phyloP scores from a whole-genome alignment of 2,113 vertebrate species.

The Hippocampus comes region DNA sequence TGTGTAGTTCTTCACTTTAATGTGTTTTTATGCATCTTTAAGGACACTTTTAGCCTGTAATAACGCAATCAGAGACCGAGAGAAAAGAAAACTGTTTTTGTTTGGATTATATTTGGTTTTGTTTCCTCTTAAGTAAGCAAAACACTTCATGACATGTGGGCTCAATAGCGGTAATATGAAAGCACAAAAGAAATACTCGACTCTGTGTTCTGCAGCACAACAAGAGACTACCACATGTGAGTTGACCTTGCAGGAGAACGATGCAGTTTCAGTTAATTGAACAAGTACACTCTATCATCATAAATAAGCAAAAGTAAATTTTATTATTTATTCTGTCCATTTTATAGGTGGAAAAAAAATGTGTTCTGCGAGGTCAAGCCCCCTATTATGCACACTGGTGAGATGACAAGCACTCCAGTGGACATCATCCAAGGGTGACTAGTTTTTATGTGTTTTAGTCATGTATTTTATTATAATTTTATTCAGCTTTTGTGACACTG shows the following conservation, averaged over 20 bases:
- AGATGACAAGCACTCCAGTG: too few relatives aligned
- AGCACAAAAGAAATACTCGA: neutral
- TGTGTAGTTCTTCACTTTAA: neutral
- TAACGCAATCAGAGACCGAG: neutral
- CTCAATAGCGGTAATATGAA: slow-evolving; percentile 20
- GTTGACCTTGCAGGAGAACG: too few relatives aligned
- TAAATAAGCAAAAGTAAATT: too few relatives aligned
- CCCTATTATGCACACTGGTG: too few relatives aligned
- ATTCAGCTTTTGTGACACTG: too few relatives aligned
- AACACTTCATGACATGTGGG: neutral
- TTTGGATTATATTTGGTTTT: too few relatives aligned
- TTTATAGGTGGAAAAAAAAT: too few relatives aligned
- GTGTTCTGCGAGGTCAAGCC: too few relatives aligned
- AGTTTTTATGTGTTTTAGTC: neutral
- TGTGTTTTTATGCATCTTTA: neutral
- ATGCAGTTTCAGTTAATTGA: too few relatives aligned
- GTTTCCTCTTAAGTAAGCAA: slow-evolving; percentile 8
- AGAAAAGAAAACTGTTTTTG: neutral
- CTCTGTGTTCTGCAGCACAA: neutral
- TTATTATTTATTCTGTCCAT: too few relatives aligned
- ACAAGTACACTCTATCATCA: too few relatives aligned
- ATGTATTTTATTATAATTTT: neutral
- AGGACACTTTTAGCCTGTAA: neutral
- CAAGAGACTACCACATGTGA: neutral
- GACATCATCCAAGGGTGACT: too few relatives aligned